phyloP scores from a whole-genome alignment of 2,113 vertebrate species.

The Channa argus region DNA sequence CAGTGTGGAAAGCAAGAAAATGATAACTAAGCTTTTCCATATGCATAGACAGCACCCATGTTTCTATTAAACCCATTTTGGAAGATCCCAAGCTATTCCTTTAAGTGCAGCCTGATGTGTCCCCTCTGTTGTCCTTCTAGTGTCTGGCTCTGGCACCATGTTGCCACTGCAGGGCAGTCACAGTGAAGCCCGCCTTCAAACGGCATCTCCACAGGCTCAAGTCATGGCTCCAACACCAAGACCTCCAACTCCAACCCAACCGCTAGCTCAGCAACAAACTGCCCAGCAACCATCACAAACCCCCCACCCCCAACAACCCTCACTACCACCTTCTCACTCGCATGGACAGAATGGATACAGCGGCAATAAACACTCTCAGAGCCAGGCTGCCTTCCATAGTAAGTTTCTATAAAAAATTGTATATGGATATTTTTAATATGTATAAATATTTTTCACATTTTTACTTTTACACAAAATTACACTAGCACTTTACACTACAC shows the following conservation, averaged over 20 bases:
- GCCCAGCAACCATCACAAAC: constrained; percentile 54
- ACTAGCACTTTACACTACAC: too few relatives aligned
- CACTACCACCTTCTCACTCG: constrained; percentile 50
- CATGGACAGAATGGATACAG: constrained; percentile 69
- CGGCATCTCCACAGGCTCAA: constrained; percentile 76
- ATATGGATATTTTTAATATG: too few relatives aligned
- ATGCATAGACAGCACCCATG: too few relatives aligned
- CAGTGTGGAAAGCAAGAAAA: too few relatives aligned
- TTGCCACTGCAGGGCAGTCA: constrained; percentile 76
- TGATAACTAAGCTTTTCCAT: too few relatives aligned
- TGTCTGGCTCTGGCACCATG: constrained; percentile 73
- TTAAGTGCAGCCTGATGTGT: not conserved
- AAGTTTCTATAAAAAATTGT: constrained; percentile 50
- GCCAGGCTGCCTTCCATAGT: constrained; percentile 79
- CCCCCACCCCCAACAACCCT: constrained; percentile 64
- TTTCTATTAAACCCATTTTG: too few relatives aligned
- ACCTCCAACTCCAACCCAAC: constrained; percentile 72
- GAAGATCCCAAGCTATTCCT: not conserved
- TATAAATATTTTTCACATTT: too few relatives aligned
- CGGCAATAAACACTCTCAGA: constrained; percentile 68
- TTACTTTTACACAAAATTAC: too few relatives aligned
- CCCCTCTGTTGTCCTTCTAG: constrained; percentile 41
- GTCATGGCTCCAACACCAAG: constrained; percentile 74
- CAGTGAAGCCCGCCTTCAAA: constrained; percentile 73
- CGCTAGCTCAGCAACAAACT: constrained; percentile 69